These are phyloP conservation scores for Trachelus iudaicus DNA, from an alignment of 2,888 invertebrate species.

Conservation along the genomic window DNA sequence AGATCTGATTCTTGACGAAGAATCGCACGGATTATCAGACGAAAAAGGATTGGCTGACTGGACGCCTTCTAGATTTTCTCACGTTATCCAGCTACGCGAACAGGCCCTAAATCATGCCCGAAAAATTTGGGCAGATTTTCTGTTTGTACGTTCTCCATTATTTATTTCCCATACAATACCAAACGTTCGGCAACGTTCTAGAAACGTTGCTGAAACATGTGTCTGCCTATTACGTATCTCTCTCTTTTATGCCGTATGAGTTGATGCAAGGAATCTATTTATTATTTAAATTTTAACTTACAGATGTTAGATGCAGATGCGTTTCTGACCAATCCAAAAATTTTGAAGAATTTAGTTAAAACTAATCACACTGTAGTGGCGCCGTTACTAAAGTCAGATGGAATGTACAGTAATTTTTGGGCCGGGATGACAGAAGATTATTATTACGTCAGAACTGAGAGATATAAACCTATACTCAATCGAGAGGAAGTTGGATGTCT, in stretches of 20 bases:
- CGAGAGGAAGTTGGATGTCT: conserved; percentile 79
- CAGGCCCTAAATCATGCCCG: conserved; percentile 78
- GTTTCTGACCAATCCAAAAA: conserved; percentile 76
- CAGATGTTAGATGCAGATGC: conserved; percentile 90
- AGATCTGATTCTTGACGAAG: conserved; percentile 69
- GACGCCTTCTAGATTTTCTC: conserved; percentile 79
- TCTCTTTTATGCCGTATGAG: too few species aligned
- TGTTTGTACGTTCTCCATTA: conserved; percentile 76
- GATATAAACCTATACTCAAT: conserved; percentile 84
- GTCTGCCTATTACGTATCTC: too few species aligned
- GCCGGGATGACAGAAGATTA: conserved; percentile 89
- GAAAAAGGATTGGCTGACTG: conserved; percentile 79
- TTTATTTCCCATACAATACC: neutral
- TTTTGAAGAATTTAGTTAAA: conserved; percentile 73
- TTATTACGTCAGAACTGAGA: conserved; percentile 85
- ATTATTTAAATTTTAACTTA: conserved; percentile 46
- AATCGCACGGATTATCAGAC: conserved; percentile 66
- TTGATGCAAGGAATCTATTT: conserved; percentile 5
- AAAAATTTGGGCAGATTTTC: conserved; percentile 87
- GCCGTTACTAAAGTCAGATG: conserved; percentile 88
- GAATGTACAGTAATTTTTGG: conserved; percentile 96
- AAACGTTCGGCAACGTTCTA: too few species aligned
- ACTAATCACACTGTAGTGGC: conserved; percentile 77
- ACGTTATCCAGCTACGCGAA: conserved; percentile 84
- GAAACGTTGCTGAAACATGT: too few species aligned